Evolutionary conservation across 2,888 invertebrate species (phyloP).

Genomic region (Tetranychus truncatus): DNA sequence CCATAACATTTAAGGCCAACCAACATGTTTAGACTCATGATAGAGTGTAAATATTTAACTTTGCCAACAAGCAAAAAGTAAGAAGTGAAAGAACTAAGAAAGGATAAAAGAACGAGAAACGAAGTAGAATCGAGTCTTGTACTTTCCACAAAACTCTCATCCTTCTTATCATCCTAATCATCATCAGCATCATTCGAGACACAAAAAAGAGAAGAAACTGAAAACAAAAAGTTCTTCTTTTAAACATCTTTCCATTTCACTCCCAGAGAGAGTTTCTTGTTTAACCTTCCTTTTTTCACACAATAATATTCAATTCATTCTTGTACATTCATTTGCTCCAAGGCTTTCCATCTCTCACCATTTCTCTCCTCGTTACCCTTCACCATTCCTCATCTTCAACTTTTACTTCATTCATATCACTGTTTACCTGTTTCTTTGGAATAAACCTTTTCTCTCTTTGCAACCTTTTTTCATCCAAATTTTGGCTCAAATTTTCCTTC

Average conservation of each 20-base stretch:
- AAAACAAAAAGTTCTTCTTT: not conserved
- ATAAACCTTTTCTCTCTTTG: constrained; percentile 1
- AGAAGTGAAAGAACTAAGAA: not conserved
- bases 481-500: too few relatives aligned
- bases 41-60: not conserved
- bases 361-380: not conserved
- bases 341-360: not conserved
- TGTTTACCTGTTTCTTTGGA: not conserved
- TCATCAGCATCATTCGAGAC: not conserved
- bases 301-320: not conserved
- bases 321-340: not conserved
- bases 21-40: constrained; percentile 1
- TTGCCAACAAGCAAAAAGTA: not conserved
- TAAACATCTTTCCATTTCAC: not conserved
- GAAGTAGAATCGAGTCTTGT: not conserved
- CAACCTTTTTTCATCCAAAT: not conserved
- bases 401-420: not conserved
- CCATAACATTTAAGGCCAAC: not conserved
- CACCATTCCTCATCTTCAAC: not conserved
- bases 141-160: not conserved
- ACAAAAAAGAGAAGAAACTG: not conserved
- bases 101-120: not conserved
- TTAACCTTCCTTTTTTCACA: not conserved
- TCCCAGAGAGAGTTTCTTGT: not conserved
- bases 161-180: not conserved